Evolutionary conservation across 2,888 invertebrate species (phyloP), one percentile per base, ranked within the genome.

Genomic region (Entomobrya multifasciata): DNA sequence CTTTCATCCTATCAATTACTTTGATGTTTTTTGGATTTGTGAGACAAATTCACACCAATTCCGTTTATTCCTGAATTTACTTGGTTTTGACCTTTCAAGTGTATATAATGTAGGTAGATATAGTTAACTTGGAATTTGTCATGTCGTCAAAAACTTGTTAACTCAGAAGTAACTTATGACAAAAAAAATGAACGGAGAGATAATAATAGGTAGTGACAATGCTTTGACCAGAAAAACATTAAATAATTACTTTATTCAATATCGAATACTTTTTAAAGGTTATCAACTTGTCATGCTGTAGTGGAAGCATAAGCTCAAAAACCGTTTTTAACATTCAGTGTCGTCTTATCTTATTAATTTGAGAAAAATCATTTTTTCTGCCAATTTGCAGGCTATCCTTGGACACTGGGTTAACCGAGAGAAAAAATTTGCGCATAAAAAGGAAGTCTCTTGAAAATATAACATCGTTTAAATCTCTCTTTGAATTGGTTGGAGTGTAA

Each of bases 21-120:
- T 47, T 30, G 10, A n/a, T 82, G 5, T 44, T 10, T 4, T 67
- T 27, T 85, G 17, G 20, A n/a, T 20, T 55, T 78, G 77, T 84
- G 85, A 79, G 85, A 85, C 79, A 79, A 67, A 79, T 85, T 85
- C 85, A 36, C 85, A 85, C 72, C 47, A 85, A 72, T 36, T 60
- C 55, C 13, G 44, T 44, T 17, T 30, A 52, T 52, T 52, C 36
- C 44, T 67, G 67, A 67, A 44, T 36, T 67, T 65, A 17, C 5
- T 65, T 30, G 67, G 17, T 83, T 55, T 30, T 84, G 84, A 84
- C 84, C 84, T 84, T 84, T 84, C n/a, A 22, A 20, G 22, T 36
- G 36, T 36, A 8, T 36, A 10, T 49, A 41, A n/a, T n/a, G 17
- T 25, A 74, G 52, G 27, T 74, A 74, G 49, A 49, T 6, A n/a